phyloP scores from a whole-genome alignment of 2,113 vertebrate genomes.

The Phylloscopus trochilus region DNA sequence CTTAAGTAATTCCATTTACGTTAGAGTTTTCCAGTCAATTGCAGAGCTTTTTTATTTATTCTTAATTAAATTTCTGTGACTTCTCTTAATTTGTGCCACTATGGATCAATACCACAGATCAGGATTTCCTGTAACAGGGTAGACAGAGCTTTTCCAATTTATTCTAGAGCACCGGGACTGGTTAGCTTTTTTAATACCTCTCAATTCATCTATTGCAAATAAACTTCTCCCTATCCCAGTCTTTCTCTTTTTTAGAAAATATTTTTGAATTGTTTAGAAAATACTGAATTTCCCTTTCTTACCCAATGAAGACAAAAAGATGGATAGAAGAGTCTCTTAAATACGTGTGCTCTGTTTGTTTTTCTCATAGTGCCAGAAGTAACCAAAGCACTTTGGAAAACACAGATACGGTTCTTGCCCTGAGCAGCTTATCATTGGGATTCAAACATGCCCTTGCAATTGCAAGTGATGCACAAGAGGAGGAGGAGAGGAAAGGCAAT shows the following conservation, averaged over 20 bases:
- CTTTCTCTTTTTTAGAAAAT: neutral
- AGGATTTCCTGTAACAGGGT: neutral
- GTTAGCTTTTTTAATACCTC: neutral
- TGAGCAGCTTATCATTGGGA: slow-evolving; percentile 33
- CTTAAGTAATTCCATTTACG: neutral
- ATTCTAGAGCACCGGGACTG: neutral
- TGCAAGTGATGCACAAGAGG: neutral
- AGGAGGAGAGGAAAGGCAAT: slow-evolving; percentile 10
- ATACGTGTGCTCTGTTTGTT: fast-evolving
- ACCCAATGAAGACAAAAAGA: neutral
- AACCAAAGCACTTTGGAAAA: slow-evolving; percentile 26
- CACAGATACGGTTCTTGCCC: neutral
- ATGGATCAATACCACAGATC: fast-evolving
- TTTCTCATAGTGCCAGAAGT: slow-evolving; percentile 2
- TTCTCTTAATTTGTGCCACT: neutral
- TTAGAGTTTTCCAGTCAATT: neutral
- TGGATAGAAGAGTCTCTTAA: neutral
- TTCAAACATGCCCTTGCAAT: slow-evolving; percentile 2
- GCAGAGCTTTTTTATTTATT: neutral
- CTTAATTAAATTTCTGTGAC: neutral
- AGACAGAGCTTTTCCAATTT: neutral
- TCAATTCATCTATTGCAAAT: neutral
- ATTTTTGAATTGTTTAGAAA: neutral
- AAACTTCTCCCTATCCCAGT: neutral
- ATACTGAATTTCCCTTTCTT: neutral